These are phyloP conservation scores for Formica selysi DNA, from an alignment of 1,140 invertebrate genomes.

Conservation along the genomic window DNA sequence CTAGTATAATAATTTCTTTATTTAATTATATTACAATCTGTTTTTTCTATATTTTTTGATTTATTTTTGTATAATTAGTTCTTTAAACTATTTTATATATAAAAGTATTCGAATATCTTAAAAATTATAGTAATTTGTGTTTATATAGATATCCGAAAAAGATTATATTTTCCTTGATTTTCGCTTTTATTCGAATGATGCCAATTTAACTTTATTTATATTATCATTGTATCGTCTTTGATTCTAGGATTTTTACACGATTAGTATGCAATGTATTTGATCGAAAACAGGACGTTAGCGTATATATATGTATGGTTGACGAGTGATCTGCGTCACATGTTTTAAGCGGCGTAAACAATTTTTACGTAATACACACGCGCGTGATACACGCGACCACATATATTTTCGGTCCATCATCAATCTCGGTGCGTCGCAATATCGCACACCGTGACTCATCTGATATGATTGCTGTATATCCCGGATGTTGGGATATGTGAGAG, in stretches of 20 bases:
- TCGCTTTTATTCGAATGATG: neutral
- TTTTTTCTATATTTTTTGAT: neutral
- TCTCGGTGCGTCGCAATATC: neutral
- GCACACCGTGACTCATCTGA: neutral
- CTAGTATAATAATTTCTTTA: neutral
- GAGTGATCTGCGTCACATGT: slow-evolving; percentile 8
- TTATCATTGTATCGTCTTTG: neutral
- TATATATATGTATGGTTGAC: neutral
- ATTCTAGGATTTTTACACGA: neutral
- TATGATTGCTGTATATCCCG: neutral
- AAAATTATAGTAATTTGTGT: neutral
- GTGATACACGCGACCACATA: slow-evolving; percentile 2
- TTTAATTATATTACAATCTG: neutral
- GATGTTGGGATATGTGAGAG: neutral
- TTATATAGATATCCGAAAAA: neutral
- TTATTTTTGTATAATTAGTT: slow-evolving; percentile 6
- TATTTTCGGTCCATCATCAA: slow-evolving; percentile 38
- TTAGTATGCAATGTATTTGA: neutral
- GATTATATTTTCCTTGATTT: neutral
- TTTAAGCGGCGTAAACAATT: slow-evolving; percentile 53
- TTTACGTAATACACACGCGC: slow-evolving; percentile 45
- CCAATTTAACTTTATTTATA: slow-evolving; percentile 3
- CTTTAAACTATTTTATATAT: neutral
- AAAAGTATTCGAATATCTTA: neutral
- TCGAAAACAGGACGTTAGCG: slow-evolving; percentile 18